Percentiles rank a stretch among this genome's conserved stretches.
These are phyloP conservation scores for Tridacna crocea DNA, from an alignment of 2,888 invertebrate species.

Conservation along the genomic window DNA sequence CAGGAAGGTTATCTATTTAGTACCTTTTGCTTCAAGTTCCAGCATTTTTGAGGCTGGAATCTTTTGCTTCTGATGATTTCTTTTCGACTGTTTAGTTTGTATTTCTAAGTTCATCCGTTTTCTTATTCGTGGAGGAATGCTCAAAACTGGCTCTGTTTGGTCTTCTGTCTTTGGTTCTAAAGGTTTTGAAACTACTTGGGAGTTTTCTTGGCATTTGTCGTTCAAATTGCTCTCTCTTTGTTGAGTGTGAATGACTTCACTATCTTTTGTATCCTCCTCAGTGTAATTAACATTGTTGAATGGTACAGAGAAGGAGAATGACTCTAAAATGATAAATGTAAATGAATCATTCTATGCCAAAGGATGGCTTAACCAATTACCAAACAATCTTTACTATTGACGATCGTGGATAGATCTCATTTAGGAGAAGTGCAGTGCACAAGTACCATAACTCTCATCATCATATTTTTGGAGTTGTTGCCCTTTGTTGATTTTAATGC, in stretches of 20 bases:
- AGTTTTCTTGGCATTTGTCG: background rate
- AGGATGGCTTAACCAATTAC: too few relatives aligned
- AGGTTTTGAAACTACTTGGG: background rate
- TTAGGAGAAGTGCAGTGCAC: too few relatives aligned
- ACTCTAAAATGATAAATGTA: conserved; percentile 32
- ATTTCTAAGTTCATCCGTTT: background rate
- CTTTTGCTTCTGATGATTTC: background rate
- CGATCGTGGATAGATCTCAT: too few relatives aligned
- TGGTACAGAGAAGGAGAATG: conserved; percentile 44
- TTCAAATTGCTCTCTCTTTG: background rate
- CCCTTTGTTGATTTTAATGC: too few relatives aligned
- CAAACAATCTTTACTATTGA: too few relatives aligned
- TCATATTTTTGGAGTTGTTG: too few relatives aligned
- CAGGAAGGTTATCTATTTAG: too few relatives aligned
- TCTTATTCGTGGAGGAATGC: background rate
- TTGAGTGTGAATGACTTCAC: background rate
- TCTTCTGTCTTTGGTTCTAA: background rate
- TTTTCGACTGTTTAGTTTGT: too few relatives aligned
- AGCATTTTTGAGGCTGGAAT: conserved; percentile 12
- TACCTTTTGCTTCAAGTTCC: conserved; percentile 17
- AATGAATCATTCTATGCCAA: background rate
- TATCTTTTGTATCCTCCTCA: background rate
- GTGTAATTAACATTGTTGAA: conserved; percentile 12
- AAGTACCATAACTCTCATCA: too few relatives aligned
- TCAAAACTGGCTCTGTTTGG: background rate